Evolutionary conservation across 2,797 vertebrate species (phyloP), one percentile per base, ranked within the genome.

Genomic region (Pangasius mekongensis): DNA sequence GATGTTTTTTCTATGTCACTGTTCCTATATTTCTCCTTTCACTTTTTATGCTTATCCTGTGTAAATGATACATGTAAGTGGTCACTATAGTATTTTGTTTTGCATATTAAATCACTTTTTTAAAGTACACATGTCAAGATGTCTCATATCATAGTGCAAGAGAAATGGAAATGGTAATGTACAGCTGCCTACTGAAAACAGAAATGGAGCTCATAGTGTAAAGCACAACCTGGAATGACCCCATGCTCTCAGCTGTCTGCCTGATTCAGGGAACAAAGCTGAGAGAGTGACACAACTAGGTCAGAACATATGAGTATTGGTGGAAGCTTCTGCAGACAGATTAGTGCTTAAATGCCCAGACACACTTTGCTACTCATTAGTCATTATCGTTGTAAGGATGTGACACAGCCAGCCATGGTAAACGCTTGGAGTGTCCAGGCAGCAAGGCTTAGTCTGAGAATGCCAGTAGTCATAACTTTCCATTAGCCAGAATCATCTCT

Each of bases 381-480:
- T 64, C 5, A 80, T 87, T 84, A 87, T n/a, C 36, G 47, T 30
- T 82, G 76, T 90, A 49, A 56, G 60, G 66, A 87, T 30, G 22
- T 22, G 9, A 69, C 54, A 39, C 66, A 81, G 83, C 81, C 89
- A 88, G 64, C 86, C 86, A 30, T 89, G 85, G 87, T 89, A 77
- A 91, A 91, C 43, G 58, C 66, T 78, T 58, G 9, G 84, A 67
- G 81, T 69, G 20, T 16, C 62, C 49, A 81, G 49, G 0, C 73
- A 88, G 82, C 78, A 85, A 86, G 74, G n/a, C n/a, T 85, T 80
- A 84, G 81, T 73, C 64, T 73, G 60, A 60, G 81, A 80, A 86
- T 54, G 82, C 84, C 90, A 84, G 92, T 85, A 89, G 52, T 76
- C 74, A 83, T 71, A 91, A 88, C 76, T 90, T 91, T 88, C 86